Conservation (phyloP, 2,113 vertebrate genomes). For the Prochilodus magdalenae region DNA sequence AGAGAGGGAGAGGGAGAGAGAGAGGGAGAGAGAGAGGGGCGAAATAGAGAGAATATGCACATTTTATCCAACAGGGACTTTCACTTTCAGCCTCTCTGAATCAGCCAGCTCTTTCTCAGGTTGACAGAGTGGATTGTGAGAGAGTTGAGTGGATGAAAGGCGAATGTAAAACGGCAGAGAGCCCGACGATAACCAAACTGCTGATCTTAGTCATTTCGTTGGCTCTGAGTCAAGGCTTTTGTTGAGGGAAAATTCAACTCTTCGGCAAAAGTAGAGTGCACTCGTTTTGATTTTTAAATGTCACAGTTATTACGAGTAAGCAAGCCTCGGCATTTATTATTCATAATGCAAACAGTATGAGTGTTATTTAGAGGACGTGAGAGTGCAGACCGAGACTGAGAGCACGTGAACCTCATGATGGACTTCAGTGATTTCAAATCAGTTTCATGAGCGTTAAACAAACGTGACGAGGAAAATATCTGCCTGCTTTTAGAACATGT, state of each 20-base stretch:
- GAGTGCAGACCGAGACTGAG: slow-evolving; percentile 34
- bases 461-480: not conserved
- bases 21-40: slow-evolving; percentile 49
- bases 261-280: slow-evolving; percentile 54
- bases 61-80: slow-evolving; percentile 43
- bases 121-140: slow-evolving; percentile 57
- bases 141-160: slow-evolving; percentile 66
- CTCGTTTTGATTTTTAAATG: slow-evolving; percentile 62
- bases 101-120: slow-evolving; percentile 48
- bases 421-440: slow-evolving; percentile 40
- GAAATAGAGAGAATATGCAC: slow-evolving; percentile 44
- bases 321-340: slow-evolving; percentile 54
- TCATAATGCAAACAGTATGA: slow-evolving; percentile 55
- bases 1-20: slow-evolving; percentile 67
- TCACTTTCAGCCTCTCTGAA: slow-evolving; percentile 48
- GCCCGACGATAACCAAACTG: slow-evolving; percentile 61
- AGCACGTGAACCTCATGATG: slow-evolving; percentile 26
- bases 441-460: slow-evolving; percentile 30
- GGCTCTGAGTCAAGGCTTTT: slow-evolving; percentile 58
- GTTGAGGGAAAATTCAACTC: slow-evolving; percentile 61
- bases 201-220: slow-evolving; percentile 61
- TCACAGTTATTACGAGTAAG: slow-evolving; percentile 58
- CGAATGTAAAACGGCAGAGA: slow-evolving; percentile 62
- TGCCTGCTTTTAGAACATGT: not conserved
- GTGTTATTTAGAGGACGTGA: slow-evolving; percentile 38